Evolutionary conservation across 1,140 invertebrate species (phyloP), one percentile per base, ranked within the genome.

Genomic region (Orius laevigatus): DNA sequence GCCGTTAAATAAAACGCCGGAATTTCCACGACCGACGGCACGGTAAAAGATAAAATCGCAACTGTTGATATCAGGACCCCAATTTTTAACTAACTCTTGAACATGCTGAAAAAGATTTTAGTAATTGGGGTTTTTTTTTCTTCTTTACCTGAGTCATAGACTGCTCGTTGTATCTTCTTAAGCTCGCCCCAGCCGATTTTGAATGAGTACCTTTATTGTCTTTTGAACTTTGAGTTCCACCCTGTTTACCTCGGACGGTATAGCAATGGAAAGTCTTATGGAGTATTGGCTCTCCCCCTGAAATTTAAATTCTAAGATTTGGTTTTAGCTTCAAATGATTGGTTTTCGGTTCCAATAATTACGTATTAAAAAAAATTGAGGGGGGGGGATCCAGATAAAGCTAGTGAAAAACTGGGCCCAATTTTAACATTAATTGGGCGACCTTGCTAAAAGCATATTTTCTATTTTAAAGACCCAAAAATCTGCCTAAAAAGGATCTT

Each of bases 191-290:
- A 9, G 84, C 84, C 53, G 84, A 89, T 60, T 82, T 79, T 0
- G 79, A 73, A 54, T 73, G 67, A 38, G 67, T 69, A 8, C 73
- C 71, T 56, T 76, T 74, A 38, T 62, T 67, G 61, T 90, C 85
- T 41, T 76, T 68, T 3, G 71, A 68, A 32, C 67, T 70, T 63
- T 93, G 87, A 1, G 77, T 70, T 43, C 82, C 79, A 1, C 87
- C 88, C 61, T 90, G 82, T 39, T 86, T 85, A 0, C 83, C 75
- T 42, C 86, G 62, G 1, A 88, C 81, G 4, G 84, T 84, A 60
- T 93, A 93, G 39, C 78, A 79, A 63, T 91, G 87, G 58, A 86
- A 80, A 1, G 87, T 89, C 65, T 91, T 91, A 60, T 91, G 87
- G 2, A 72, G 61, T n/a, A 81, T 56, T 2, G 73, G 62, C 53